A percentile compares a stretch with the other conserved stretches of the same genome.
These are phyloP conservation scores for Scrobipalpa costella DNA, from an alignment of 2,888 invertebrate genomes.

Conservation along the genomic window DNA sequence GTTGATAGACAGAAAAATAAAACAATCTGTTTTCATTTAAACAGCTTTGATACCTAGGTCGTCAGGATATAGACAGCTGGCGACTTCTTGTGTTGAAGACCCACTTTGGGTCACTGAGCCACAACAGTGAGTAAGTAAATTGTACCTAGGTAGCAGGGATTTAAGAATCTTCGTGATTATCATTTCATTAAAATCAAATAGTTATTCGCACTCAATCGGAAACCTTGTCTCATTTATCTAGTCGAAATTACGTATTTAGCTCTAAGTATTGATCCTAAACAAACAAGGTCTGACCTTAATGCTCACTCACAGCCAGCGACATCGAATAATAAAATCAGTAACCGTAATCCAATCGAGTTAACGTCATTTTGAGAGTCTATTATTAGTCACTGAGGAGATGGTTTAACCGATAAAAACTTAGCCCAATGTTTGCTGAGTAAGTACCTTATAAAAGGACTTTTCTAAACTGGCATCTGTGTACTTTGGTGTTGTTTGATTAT, in stretches of 20 bases:
- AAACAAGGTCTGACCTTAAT: constrained; percentile 2
- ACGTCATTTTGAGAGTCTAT: constrained; percentile 13
- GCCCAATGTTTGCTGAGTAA: background rate
- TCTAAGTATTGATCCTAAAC: constrained; percentile 13
- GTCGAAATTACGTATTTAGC: constrained; percentile 1
- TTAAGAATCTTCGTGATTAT: background rate
- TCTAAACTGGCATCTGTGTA: background rate
- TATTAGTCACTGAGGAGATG: constrained; percentile 10
- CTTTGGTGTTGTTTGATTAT: background rate
- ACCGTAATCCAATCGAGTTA: constrained; percentile 15
- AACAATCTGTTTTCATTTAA: background rate
- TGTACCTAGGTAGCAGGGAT: too few relatives aligned
- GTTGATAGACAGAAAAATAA: background rate
- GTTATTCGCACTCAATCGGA: background rate
- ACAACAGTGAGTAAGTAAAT: too few relatives aligned
- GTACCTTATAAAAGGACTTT: background rate
- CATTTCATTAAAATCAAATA: background rate
- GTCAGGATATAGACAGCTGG: too few relatives aligned
- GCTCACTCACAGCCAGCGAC: background rate
- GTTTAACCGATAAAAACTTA: background rate
- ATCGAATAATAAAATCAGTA: constrained; percentile 12
- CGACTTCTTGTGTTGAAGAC: too few relatives aligned
- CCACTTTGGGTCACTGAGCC: too few relatives aligned
- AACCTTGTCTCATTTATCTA: background rate
- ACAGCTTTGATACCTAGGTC: too few relatives aligned